These are phyloP conservation scores for Sebastolobus alascanus DNA, from an alignment of 2,797 vertebrate genomes.

Conservation along the genomic window DNA sequence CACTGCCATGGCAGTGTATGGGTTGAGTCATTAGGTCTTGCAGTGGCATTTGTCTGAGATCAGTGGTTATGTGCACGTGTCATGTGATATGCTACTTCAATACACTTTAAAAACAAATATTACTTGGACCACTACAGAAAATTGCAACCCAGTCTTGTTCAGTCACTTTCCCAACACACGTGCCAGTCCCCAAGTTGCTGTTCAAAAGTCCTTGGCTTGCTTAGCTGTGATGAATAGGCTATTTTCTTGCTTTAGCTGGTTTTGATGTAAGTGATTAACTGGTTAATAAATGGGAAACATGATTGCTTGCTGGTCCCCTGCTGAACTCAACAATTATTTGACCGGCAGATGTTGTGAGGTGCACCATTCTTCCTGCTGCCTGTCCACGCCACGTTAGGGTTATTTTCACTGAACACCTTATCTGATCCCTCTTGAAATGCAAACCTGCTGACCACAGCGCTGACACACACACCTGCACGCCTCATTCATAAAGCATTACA, in stretches of 20 bases:
- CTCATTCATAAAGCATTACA: conserved; percentile 68
- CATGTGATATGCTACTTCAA: neutral
- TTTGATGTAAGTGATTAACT: conserved; percentile 26
- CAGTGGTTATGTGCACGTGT: too few relatives aligned
- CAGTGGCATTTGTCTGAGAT: too few relatives aligned
- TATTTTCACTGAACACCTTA: conserved; percentile 24
- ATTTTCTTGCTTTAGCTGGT: conserved; percentile 20
- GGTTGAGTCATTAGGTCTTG: neutral
- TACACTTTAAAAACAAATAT: neutral
- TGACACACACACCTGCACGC: conserved; percentile 45
- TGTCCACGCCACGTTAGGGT: neutral
- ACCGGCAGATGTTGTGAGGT: neutral
- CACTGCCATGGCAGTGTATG: neutral
- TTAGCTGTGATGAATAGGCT: conserved; percentile 27
- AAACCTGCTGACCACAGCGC: conserved; percentile 46
- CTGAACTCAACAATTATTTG: conserved; percentile 24
- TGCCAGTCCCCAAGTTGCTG: conserved; percentile 18
- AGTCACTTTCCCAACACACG: conserved; percentile 16
- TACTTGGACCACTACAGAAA: neutral
- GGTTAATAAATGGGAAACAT: conserved; percentile 27
- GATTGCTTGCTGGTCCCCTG: conserved; percentile 8
- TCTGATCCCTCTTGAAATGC: conserved; percentile 52
- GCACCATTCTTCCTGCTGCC: conserved; percentile 1
- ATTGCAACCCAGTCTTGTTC: neutral
- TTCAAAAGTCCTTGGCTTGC: conserved; percentile 24